Conservation (phyloP, 2,797 vertebrate genomes). For the Enteromius thamalakanensis region DNA sequence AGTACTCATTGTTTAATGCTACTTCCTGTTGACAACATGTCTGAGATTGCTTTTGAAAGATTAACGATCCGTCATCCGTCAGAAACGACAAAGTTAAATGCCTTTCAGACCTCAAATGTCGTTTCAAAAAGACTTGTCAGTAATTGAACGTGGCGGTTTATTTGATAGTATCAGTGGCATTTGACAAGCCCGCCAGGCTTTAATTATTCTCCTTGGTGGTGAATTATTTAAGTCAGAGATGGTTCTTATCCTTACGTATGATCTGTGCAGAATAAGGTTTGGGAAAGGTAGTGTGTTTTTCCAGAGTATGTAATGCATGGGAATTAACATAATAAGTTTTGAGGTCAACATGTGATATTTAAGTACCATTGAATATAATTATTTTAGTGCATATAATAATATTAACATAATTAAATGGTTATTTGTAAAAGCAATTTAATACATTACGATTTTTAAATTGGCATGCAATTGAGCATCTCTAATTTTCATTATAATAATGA, state of each 20-base stretch:
- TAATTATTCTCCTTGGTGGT: neutral
- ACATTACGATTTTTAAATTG: neutral
- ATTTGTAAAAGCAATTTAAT: neutral
- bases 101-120: constrained; percentile 34
- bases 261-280: neutral
- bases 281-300: neutral
- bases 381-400: neutral
- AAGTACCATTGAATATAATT: neutral
- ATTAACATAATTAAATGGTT: neutral
- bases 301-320: neutral
- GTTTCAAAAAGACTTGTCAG: constrained; percentile 33
- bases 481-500: neutral
- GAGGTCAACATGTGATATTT: neutral
- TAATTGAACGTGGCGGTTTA: neutral
- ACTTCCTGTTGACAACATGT: constrained; percentile 39
- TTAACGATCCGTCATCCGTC: constrained; percentile 4
- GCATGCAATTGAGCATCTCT: too few species aligned
- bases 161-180: constrained; percentile 32
- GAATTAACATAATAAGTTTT: neutral
- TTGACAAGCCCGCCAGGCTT: constrained; percentile 24
- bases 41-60: constrained; percentile 39
- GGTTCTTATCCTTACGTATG: neutral
- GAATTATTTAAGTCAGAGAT: neutral
- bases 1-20: constrained; percentile 17
- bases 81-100: constrained; percentile 32